A percentile compares a stretch with the other conserved stretches of the same genome.
Conservation (phyloP, 2,797 vertebrate species). For the Nasua narica region DNA sequence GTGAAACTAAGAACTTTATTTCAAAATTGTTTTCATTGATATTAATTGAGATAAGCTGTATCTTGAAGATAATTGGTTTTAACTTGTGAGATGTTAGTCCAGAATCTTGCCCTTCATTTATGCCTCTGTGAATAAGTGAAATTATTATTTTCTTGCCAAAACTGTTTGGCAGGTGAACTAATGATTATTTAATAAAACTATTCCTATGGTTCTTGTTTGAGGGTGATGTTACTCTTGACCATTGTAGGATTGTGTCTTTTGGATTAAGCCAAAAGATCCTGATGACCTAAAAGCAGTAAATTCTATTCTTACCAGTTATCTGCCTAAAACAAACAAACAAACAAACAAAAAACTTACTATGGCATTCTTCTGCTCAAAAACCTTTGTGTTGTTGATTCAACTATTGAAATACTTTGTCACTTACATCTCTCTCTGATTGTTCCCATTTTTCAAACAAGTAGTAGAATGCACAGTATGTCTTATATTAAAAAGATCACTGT, state of each 20-base stretch:
- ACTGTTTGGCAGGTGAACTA: background rate
- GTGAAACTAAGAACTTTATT: background rate
- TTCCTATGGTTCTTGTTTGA: background rate
- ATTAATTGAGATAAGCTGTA: background rate
- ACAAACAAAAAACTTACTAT: background rate
- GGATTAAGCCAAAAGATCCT: background rate
- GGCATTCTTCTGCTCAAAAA: background rate
- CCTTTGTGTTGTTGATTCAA: background rate
- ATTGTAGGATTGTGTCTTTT: background rate
- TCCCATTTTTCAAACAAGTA: background rate
- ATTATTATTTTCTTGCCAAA: background rate
- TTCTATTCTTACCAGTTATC: background rate
- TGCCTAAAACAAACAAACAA: background rate
- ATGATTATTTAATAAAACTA: background rate
- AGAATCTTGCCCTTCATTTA: background rate
- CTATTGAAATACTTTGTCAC: background rate
- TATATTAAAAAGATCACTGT: background rate
- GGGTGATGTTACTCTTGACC: background rate
- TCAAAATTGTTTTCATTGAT: constrained; percentile 7
- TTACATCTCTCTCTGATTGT: background rate
- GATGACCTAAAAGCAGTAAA: background rate
- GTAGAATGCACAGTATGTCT: background rate
- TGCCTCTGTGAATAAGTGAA: background rate
- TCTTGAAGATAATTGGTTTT: background rate
- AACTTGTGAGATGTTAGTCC: background rate